Conservation (phyloP, 37 sponge, comb jelly and placozoan genomes). For the Theonella swinhoei region DNA sequence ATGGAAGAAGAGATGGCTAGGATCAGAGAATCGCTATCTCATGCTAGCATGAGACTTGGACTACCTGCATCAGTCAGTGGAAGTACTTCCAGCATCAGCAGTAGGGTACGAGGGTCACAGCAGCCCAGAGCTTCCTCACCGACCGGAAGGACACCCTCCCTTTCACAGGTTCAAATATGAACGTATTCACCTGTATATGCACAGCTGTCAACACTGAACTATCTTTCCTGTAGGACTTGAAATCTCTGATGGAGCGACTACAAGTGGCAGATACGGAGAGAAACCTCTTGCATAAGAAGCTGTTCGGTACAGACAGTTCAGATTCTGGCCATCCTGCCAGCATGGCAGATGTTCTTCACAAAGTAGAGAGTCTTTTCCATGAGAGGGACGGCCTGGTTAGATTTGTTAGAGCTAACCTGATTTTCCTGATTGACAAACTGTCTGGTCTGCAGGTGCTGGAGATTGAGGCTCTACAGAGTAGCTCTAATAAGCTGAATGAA, state of each 20-base stretch:
- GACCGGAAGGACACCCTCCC: background rate
- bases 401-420: background rate
- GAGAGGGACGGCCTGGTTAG: constrained; percentile 9
- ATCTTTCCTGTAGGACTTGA: constrained; percentile 17
- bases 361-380: constrained; percentile 25
- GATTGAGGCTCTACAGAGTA: constrained; percentile 46
- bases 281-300: constrained; percentile 24
- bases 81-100: background rate
- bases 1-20: constrained; percentile 30
- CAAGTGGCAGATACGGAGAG: constrained; percentile 33
- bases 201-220: background rate
- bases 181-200: background rate
- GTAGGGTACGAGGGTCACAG: background rate
- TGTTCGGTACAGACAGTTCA: constrained; percentile 28
- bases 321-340: constrained; percentile 3
- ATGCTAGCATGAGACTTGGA: constrained; percentile 10
- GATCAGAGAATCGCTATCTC: constrained; percentile 9
- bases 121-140: background rate
- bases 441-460: constrained; percentile 19
- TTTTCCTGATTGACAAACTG: background rate
- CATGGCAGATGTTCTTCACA: constrained; percentile 28
- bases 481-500: constrained; percentile 45
- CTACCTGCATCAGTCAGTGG: background rate
- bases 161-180: background rate
- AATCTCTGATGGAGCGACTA: constrained; percentile 13